phyloP scores from a whole-genome alignment of 2,888 invertebrate species.

The Syrista parreyssii region DNA sequence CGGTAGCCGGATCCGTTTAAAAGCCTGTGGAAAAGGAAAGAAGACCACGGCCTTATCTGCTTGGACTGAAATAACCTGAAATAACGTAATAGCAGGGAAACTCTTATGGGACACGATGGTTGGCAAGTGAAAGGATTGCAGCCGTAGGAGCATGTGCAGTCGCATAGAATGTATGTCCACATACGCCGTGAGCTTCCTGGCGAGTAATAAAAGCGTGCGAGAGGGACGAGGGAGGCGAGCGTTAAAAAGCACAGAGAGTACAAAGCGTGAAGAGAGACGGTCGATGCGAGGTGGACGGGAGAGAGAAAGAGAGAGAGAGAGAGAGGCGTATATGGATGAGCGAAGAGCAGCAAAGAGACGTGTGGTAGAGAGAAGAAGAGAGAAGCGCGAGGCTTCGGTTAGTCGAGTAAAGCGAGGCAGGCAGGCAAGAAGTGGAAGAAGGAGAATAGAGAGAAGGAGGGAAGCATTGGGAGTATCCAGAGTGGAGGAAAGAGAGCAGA shows the following conservation, averaged over 20 bases:
- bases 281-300: background rate
- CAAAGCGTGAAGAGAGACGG: constrained; percentile 8
- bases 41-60: background rate
- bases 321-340: background rate
- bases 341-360: constrained; percentile 6
- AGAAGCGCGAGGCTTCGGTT: background rate
- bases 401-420: background rate
- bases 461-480: constrained; percentile 3
- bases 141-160: background rate
- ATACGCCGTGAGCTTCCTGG: background rate
- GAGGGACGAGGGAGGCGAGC: background rate
- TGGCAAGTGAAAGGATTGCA: background rate
- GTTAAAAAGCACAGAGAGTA: constrained; percentile 4
- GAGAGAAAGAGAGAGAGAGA: background rate
- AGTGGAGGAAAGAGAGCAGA: constrained; percentile 59
- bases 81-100: background rate
- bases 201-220: background rate
- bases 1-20: background rate
- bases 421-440: background rate
- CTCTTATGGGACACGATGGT: background rate
- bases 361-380: constrained; percentile 24
- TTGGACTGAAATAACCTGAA: background rate
- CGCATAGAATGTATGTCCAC: background rate
- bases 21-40: background rate
- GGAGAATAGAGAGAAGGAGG: constrained; percentile 2